A percentile compares a stretch with the other conserved stretches of the same genome.
Evolutionary conservation across 2,797 vertebrate species (phyloP).

Genomic region (Peromyscus attwateri): DNA sequence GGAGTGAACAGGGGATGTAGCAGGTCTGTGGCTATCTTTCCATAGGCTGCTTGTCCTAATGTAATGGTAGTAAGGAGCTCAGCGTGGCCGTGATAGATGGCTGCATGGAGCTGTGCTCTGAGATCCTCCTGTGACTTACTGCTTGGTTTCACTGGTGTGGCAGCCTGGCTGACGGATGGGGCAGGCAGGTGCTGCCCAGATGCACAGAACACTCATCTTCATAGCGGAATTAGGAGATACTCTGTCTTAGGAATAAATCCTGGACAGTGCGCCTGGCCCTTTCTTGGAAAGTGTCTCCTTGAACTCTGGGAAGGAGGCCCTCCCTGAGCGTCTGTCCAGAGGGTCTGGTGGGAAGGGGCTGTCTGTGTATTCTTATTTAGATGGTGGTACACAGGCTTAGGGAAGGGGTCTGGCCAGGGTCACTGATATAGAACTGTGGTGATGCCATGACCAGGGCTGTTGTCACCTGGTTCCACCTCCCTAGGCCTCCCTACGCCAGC

Average conservation of each 20-base stretch:
- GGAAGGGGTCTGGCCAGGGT: not conserved
- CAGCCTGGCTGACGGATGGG: not conserved
- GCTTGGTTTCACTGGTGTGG: accelerated
- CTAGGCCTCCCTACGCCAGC: not conserved
- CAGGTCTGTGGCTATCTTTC: not conserved
- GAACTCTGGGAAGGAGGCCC: not conserved
- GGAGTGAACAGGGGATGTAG: accelerated
- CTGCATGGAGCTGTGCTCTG: accelerated
- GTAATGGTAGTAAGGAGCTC: accelerated
- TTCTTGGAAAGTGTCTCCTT: not conserved
- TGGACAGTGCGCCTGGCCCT: accelerated
- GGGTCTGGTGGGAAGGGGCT: not conserved
- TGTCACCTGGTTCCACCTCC: too few relatives aligned
- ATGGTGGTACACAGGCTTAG: not conserved
- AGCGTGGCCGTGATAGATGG: accelerated
- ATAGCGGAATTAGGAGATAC: not conserved
- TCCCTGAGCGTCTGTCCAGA: too few relatives aligned
- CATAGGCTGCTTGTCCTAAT: accelerated
- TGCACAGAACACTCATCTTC: not conserved
- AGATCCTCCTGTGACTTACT: not conserved
- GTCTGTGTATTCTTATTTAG: not conserved
- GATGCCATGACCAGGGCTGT: accelerated
- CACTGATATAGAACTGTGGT: too few relatives aligned
- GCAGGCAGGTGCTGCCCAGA: accelerated
- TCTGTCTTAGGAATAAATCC: not conserved